Evolutionary conservation across 2,113 vertebrate species (phyloP).

Genomic region (Pseudorectes ferrugineus): DNA sequence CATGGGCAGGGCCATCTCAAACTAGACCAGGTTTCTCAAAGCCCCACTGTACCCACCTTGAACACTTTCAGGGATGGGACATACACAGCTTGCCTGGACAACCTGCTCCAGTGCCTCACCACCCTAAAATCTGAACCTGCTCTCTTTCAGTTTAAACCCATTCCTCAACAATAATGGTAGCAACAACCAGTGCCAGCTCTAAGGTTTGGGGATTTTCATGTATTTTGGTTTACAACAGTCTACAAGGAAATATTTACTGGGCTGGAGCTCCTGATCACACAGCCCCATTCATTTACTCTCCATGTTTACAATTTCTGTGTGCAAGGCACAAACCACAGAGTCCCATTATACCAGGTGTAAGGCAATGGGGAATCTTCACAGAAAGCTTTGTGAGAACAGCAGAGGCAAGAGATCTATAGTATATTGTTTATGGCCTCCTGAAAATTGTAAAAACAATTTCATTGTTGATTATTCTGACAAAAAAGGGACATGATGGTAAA

Average conservation of each 20-base stretch:
- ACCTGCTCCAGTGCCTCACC: not conserved
- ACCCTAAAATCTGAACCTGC: not conserved
- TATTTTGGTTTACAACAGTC: not conserved
- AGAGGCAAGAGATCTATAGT: not conserved
- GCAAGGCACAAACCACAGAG: not conserved
- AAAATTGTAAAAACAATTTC: not conserved
- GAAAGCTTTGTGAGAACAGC: not conserved
- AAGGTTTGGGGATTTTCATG: not conserved
- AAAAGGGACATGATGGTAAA: not conserved
- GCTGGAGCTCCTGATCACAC: not conserved
- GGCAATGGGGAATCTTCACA: not conserved
- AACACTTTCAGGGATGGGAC: not conserved
- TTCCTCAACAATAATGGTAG: not conserved
- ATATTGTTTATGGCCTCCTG: not conserved
- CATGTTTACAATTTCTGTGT: not conserved
- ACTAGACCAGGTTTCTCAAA: not conserved
- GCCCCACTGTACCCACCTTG: fast-evolving
- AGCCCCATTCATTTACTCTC: not conserved
- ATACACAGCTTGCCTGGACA: not conserved
- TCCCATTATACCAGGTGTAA: not conserved
- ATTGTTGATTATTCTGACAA: not conserved
- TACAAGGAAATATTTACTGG: not conserved
- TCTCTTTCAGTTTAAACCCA: not conserved
- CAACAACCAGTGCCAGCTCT: not conserved
- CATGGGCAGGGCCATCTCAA: not conserved